phyloP scores from a whole-genome alignment of 2,113 vertebrate species.

The Carollia perspicillata region DNA sequence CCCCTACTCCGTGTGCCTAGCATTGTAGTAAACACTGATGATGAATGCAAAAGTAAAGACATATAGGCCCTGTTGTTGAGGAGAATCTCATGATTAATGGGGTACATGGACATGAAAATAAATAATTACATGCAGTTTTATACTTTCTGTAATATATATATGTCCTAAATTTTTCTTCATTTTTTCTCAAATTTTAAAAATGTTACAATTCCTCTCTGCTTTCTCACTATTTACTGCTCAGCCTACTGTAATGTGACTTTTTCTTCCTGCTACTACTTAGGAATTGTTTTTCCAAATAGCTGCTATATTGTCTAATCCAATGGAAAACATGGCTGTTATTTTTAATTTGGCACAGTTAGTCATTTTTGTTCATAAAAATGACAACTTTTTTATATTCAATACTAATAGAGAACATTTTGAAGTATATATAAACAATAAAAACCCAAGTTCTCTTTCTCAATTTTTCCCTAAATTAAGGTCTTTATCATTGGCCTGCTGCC shows the following conservation, averaged over 20 bases:
- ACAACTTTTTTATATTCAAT: not conserved
- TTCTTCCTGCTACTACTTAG: not conserved
- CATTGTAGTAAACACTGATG: not conserved
- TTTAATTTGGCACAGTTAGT: not conserved
- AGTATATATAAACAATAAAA: not conserved
- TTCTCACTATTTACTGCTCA: not conserved
- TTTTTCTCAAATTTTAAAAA: slow-evolving; percentile 8
- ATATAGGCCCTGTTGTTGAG: not conserved
- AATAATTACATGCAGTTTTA: not conserved
- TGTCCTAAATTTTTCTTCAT: not conserved
- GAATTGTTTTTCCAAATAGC: slow-evolving; percentile 22
- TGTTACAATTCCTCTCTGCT: not conserved
- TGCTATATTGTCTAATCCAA: not conserved
- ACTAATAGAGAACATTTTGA: slow-evolving; percentile 24
- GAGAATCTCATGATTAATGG: not conserved
- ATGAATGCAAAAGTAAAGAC: not conserved
- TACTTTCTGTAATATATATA: not conserved
- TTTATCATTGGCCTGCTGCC: not conserved
- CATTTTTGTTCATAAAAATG: slow-evolving; percentile 13
- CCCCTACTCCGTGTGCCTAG: not conserved
- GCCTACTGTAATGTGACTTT: not conserved
- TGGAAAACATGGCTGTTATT: slow-evolving; percentile 15
- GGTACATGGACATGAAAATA: not conserved
- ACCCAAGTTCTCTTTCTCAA: not conserved
- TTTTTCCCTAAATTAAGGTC: not conserved